Evolutionary conservation across 2,113 vertebrate genomes (phyloP).

Genomic region (Alouatta palliata): DNA sequence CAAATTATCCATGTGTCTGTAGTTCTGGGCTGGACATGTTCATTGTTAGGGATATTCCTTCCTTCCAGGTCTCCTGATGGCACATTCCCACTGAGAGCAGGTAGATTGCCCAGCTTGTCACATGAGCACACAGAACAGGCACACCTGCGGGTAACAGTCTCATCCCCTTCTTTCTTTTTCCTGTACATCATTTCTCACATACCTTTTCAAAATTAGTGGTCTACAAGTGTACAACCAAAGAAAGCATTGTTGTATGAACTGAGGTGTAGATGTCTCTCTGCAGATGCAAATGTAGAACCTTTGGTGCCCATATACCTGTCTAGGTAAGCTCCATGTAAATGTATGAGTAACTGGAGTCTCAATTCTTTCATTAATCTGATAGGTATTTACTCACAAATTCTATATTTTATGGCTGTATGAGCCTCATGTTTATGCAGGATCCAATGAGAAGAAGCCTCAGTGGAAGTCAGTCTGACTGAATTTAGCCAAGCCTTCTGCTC

Average conservation of each 20-base stretch:
- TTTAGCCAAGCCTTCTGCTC: constrained; percentile 45
- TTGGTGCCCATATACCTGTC: not conserved
- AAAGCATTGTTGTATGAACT: not conserved
- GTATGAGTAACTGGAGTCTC: constrained; percentile 25
- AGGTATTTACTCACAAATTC: constrained; percentile 52
- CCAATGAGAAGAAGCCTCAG: not conserved
- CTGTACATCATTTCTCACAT: not conserved
- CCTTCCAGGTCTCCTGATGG: not conserved
- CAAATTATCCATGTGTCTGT: not conserved
- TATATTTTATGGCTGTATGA: constrained; percentile 38
- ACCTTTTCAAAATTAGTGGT: constrained; percentile 3
- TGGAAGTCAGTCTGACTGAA: constrained; percentile 29
- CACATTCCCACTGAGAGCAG: not conserved
- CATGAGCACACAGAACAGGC: not conserved
- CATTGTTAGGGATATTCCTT: not conserved
- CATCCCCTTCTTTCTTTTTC: not conserved
- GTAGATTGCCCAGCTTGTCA: not conserved
- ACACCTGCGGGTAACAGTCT: not conserved
- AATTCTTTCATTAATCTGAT: constrained; percentile 48
- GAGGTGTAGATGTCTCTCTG: not conserved
- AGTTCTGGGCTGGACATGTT: not conserved
- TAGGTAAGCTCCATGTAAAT: constrained; percentile 11
- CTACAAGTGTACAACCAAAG: not conserved
- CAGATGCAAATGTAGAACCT: constrained; percentile 11
- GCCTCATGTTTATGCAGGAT: constrained; percentile 57